These are phyloP conservation scores for Crax fasciolata DNA, from an alignment of 2,797 vertebrate species.

Conservation along the genomic window DNA sequence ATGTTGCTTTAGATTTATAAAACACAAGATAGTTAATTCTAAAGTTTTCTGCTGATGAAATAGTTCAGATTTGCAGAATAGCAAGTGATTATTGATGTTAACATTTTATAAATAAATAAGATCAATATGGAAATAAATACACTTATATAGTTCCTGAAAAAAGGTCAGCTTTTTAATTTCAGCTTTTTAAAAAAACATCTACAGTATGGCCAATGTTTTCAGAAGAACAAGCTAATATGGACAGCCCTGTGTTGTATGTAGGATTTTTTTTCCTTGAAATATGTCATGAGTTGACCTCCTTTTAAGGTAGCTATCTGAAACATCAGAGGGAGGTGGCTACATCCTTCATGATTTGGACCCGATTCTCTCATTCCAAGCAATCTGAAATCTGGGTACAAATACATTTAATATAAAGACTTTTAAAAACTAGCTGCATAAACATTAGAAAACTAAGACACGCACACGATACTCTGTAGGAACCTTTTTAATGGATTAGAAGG, in stretches of 20 bases:
- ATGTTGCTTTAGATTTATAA: constrained; percentile 80
- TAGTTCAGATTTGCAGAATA: constrained; percentile 72
- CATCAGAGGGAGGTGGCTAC: neutral
- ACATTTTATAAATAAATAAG: constrained; percentile 50
- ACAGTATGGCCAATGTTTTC: neutral
- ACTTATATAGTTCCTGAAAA: neutral
- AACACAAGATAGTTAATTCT: constrained; percentile 78
- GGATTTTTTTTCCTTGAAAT: neutral
- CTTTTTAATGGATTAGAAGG: neutral
- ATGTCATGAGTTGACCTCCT: neutral
- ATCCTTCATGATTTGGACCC: neutral
- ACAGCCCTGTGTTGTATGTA: neutral
- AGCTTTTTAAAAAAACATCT: constrained; percentile 1
- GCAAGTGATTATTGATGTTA: constrained; percentile 60
- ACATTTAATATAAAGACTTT: neutral
- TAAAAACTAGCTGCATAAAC: neutral
- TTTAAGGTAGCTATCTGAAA: neutral
- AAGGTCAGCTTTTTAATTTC: neutral
- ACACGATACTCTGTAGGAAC: neutral
- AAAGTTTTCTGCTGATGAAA: constrained; percentile 81
- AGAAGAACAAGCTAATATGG: neutral
- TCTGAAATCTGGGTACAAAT: neutral
- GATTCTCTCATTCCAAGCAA: neutral
- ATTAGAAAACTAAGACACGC: neutral
- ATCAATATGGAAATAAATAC: constrained; percentile 49